Percentiles rank a stretch among this genome's conserved stretches.
phyloP scores from a whole-genome alignment of 2,888 invertebrate species.

The Orchesellides sinensis region DNA sequence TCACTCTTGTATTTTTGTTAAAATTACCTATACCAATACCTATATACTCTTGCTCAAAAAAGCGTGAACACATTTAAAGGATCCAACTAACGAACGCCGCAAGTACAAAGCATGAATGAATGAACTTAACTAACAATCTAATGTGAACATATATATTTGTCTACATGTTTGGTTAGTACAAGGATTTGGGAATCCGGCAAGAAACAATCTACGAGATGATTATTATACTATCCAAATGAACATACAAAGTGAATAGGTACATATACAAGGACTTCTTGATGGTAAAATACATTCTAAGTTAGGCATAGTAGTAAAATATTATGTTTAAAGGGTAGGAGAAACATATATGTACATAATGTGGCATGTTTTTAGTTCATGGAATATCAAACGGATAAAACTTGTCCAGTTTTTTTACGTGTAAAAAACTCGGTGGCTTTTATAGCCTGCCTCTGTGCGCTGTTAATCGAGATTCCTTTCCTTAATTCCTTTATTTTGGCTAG shows the following conservation, averaged over 20 bases:
- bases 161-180: neutral
- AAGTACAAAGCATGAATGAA: no score
- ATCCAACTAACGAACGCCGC: conserved; percentile 51
- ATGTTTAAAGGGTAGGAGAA: neutral
- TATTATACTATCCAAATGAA: neutral
- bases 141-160: neutral
- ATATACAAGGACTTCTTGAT: no score
- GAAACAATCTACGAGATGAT: conserved; percentile 22
- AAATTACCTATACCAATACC: conserved; percentile 36
- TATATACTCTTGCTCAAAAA: neutral
- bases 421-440: conserved; percentile 53
- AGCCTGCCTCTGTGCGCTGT: conserved; percentile 50
- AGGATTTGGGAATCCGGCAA: neutral
- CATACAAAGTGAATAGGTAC: no score
- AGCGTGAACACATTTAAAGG: conserved; percentile 5
- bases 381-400: conserved; percentile 38
- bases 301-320: neutral
- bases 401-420: conserved; percentile 53
- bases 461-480: conserved; percentile 63
- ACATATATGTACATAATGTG: neutral
- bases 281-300: no score
- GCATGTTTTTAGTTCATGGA: conserved; percentile 9
- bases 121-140: no score
- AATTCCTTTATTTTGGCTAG: conserved; percentile 52
- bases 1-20: conserved; percentile 17